Conservation (phyloP, 1,140 invertebrate species). For the Ceratina calcarata region DNA sequence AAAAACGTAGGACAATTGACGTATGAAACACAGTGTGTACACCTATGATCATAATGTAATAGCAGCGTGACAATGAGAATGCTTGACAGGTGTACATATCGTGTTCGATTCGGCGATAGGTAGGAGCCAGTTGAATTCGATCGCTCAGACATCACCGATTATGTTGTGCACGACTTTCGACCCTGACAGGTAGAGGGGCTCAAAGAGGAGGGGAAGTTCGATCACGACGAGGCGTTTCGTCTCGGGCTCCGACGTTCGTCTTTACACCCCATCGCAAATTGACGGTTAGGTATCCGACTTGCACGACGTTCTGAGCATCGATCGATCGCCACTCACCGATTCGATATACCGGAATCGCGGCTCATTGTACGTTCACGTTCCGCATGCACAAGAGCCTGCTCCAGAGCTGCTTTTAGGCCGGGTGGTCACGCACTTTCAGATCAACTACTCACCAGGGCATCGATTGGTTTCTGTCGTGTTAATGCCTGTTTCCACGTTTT, state of each 20-base stretch:
- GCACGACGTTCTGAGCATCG: conserved; percentile 38
- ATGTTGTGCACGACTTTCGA: conserved; percentile 41
- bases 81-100: not conserved
- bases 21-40: too few species aligned
- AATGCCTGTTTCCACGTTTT: conserved; percentile 30
- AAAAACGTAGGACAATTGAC: too few species aligned
- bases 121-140: conserved; percentile 16
- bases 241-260: conserved; percentile 48
- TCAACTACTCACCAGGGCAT: conserved; percentile 36
- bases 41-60: not conserved
- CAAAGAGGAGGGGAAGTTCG: conserved; percentile 27
- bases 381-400: conserved; percentile 41
- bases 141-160: conserved; percentile 55
- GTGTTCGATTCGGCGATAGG: too few species aligned
- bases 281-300: conserved; percentile 58
- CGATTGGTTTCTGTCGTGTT: conserved; percentile 49
- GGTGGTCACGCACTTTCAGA: conserved; percentile 54
- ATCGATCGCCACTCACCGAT: conserved; percentile 64
- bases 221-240: conserved; percentile 56
- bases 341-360: conserved; percentile 55
- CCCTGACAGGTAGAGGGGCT: conserved; percentile 22
- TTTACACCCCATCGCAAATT: conserved; percentile 57
- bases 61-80: not conserved
- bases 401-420: conserved; percentile 44
- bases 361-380: conserved; percentile 20